phyloP scores from a whole-genome alignment of 1,140 invertebrate genomes.

The Drosophila oshimai region DNA sequence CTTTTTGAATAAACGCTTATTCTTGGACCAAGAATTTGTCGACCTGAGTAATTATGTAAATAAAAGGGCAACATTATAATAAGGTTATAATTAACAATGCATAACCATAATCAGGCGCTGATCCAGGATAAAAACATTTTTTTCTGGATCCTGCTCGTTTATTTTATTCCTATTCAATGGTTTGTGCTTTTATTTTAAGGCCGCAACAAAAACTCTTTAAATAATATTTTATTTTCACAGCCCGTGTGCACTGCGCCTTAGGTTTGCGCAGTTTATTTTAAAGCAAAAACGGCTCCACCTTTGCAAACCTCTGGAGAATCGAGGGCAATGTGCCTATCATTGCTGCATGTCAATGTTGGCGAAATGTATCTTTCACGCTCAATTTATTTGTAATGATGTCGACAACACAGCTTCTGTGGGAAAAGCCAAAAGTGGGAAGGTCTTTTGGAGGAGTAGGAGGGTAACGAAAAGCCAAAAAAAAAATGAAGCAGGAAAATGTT shows the following conservation, averaged over 20 bases:
- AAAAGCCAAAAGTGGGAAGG: constrained; percentile 41
- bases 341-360: constrained; percentile 49
- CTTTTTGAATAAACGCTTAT: too few species aligned
- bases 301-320: constrained; percentile 8
- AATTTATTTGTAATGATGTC: constrained; percentile 79
- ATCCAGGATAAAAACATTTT: too few species aligned
- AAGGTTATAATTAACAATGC: too few species aligned
- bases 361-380: constrained; percentile 79
- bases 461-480: not conserved
- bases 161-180: too few species aligned
- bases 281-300: constrained; percentile 28
- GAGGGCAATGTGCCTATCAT: constrained; percentile 48
- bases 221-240: not conserved
- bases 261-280: constrained; percentile 20
- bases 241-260: not conserved
- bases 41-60: too few species aligned
- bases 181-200: too few species aligned
- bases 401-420: constrained; percentile 45
- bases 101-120: too few species aligned
- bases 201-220: too few species aligned
- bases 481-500: constrained; percentile 5
- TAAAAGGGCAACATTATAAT: too few species aligned
- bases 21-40: too few species aligned
- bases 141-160: too few species aligned
- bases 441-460: not conserved